These are phyloP conservation scores for Bujurquina vittata DNA, from an alignment of 2,113 vertebrate genomes.

Conservation along the genomic window DNA sequence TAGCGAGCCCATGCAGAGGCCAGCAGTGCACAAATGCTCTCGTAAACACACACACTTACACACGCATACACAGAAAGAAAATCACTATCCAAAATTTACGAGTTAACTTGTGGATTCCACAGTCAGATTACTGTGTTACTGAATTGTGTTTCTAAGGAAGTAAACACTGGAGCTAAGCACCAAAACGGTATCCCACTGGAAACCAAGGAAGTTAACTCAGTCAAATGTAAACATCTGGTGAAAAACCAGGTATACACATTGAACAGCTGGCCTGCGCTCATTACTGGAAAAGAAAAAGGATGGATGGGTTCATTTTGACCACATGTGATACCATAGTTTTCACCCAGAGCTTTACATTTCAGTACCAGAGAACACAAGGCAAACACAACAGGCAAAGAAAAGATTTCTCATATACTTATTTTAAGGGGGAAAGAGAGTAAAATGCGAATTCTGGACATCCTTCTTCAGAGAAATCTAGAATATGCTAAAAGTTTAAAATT, in stretches of 20 bases:
- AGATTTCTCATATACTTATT: slow-evolving; percentile 79
- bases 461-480: slow-evolving; percentile 79
- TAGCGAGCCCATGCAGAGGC: slow-evolving; percentile 75
- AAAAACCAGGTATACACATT: slow-evolving; percentile 71
- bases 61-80: slow-evolving; percentile 49
- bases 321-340: slow-evolving; percentile 70
- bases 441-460: slow-evolving; percentile 75
- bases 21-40: slow-evolving; percentile 64
- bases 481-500: slow-evolving; percentile 74
- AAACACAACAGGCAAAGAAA: slow-evolving; percentile 78
- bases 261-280: slow-evolving; percentile 48
- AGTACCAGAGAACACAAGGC: slow-evolving; percentile 57
- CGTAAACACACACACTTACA: slow-evolving; percentile 48
- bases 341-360: slow-evolving; percentile 69
- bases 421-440: slow-evolving; percentile 74
- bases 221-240: slow-evolving; percentile 70
- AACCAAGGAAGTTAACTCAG: slow-evolving; percentile 74
- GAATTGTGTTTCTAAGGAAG: slow-evolving; percentile 9
- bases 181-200: slow-evolving; percentile 42
- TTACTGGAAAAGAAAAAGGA: slow-evolving; percentile 44
- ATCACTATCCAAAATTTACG: slow-evolving; percentile 57
- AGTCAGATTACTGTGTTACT: neutral
- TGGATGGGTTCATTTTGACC: slow-evolving; percentile 62
- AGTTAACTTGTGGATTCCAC: slow-evolving; percentile 76
- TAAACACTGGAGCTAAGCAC: neutral